Evolutionary conservation across 1,140 invertebrate species (phyloP), one percentile per base, ranked within the genome.

Genomic region (Atta colombica): DNA sequence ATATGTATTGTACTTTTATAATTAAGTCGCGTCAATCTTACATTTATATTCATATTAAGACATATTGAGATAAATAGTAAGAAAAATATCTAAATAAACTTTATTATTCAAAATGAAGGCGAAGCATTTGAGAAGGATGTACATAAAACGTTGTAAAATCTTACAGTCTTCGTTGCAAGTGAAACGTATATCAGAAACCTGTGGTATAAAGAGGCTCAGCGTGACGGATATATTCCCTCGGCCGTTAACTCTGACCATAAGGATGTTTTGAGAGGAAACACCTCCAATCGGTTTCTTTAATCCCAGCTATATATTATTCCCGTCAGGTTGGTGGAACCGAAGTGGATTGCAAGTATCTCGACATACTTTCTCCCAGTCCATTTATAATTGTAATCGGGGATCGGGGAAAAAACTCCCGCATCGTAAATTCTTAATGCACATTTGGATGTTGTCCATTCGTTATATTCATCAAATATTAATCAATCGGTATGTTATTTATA

Each of bases 331-430:
- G 18, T 45, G 55, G 39, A 74, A 88, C 7, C 31, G 58, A 55
- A 65, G 71, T 55, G 74, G 16, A 75, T 84, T 61, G 49, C 58
- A 25, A 28, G 55, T 77, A 87, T 74, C 60, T 75, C n/a, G 87
- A 58, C 68, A 77, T 84, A 72, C 49, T 58, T 12, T 63, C 58
- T 25, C 60, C 75, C 31, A 21, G 53, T 68, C 87, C 78, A 85
- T 89, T 89, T 89, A 88, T 89, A 89, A 88, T 88, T 89, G 86
- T 61, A 66, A 88, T 49, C 3, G 53, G 28, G 35, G 39, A 74
- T 51, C 39, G 39, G 7, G 49, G 75, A 77, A 77, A 88, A 88
- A 88, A 68, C 39, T 68, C 55, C 63, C 7, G 39, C 39, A 49
- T 35, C 25, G 25, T 61, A 35, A 84, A 84, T 75, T 45, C 21